A percentile compares a stretch with the other conserved stretches of the same genome.
Conservation (phyloP, 2,797 vertebrate species). For the Channallabes apus region DNA sequence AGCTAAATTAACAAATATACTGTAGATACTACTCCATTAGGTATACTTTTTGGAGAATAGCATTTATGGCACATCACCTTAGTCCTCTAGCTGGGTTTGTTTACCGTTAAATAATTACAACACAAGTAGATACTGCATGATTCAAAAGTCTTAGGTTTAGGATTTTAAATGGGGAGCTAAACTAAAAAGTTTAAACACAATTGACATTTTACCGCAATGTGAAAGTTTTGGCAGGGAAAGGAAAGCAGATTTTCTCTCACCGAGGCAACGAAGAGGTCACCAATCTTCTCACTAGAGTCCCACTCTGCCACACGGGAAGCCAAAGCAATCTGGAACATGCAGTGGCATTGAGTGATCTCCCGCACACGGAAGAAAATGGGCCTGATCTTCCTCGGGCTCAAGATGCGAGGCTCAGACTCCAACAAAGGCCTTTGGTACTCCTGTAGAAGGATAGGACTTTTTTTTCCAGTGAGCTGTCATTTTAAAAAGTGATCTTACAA, state of each 20-base stretch:
- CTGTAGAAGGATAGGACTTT: slow-evolving; percentile 61
- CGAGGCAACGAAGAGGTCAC: slow-evolving; percentile 94
- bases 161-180: background rate
- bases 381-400: slow-evolving; percentile 87
- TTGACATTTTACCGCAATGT: background rate
- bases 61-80: background rate
- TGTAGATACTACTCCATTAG: too few relatives aligned
- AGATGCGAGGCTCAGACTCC: slow-evolving; percentile 87
- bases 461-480: background rate
- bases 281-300: slow-evolving; percentile 89
- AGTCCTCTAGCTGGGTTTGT: background rate
- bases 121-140: background rate
- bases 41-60: background rate
- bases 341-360: slow-evolving; percentile 95
- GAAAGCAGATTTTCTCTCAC: slow-evolving; percentile 64
- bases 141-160: background rate
- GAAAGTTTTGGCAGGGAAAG: background rate
- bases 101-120: background rate
- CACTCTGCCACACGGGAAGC: slow-evolving; percentile 89
- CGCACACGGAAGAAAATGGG: slow-evolving; percentile 84
- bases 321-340: slow-evolving; percentile 95
- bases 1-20: background rate
- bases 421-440: slow-evolving; percentile 88
- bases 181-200: background rate
- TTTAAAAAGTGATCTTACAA: background rate